phyloP scores from a whole-genome alignment of 2,888 invertebrate species.

The Drosophila atripex region DNA sequence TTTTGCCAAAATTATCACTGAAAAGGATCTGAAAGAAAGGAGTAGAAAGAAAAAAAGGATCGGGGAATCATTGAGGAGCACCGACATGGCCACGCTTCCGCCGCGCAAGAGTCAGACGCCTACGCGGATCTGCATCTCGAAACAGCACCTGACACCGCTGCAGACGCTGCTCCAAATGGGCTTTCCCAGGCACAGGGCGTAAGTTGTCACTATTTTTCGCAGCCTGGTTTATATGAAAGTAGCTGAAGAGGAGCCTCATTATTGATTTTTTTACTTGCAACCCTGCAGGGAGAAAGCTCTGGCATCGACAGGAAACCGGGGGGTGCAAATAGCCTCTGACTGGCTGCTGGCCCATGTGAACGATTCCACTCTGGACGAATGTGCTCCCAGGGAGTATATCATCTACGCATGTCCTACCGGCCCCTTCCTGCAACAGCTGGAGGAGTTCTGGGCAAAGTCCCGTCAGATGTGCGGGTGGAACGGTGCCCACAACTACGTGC shows the following conservation, averaged over 20 bases:
- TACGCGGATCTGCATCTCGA: slow-evolving; percentile 86
- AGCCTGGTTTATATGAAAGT: background rate
- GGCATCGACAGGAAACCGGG: slow-evolving; percentile 94
- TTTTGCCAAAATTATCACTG: slow-evolving; percentile 31
- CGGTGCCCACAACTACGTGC: slow-evolving; percentile 94
- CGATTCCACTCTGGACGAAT: slow-evolving; percentile 91
- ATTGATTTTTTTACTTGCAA: slow-evolving; percentile 60
- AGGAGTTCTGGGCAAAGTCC: slow-evolving; percentile 91
- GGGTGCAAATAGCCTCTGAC: slow-evolving; percentile 94
- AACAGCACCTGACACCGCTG: slow-evolving; percentile 90
- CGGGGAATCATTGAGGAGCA: slow-evolving; percentile 6
- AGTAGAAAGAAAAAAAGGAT: too few species aligned
- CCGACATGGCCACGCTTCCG: slow-evolving; percentile 89
- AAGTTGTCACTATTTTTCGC: slow-evolving; percentile 84
- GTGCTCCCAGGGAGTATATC: slow-evolving; percentile 92
- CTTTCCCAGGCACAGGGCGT: slow-evolving; percentile 94
- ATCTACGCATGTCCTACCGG: slow-evolving; percentile 93
- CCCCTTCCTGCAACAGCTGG: slow-evolving; percentile 87
- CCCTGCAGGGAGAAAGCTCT: slow-evolving; percentile 91
- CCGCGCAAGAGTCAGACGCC: slow-evolving; percentile 90
- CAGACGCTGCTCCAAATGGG: slow-evolving; percentile 95
- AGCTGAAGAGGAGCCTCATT: slow-evolving; percentile 14
- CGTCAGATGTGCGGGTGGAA: slow-evolving; percentile 92
- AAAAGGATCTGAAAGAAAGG: slow-evolving; percentile 4
- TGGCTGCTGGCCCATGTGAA: slow-evolving; percentile 96